These are phyloP conservation scores for Tupaia chinensis DNA, from an alignment of 2,113 vertebrate genomes.

Conservation along the genomic window DNA sequence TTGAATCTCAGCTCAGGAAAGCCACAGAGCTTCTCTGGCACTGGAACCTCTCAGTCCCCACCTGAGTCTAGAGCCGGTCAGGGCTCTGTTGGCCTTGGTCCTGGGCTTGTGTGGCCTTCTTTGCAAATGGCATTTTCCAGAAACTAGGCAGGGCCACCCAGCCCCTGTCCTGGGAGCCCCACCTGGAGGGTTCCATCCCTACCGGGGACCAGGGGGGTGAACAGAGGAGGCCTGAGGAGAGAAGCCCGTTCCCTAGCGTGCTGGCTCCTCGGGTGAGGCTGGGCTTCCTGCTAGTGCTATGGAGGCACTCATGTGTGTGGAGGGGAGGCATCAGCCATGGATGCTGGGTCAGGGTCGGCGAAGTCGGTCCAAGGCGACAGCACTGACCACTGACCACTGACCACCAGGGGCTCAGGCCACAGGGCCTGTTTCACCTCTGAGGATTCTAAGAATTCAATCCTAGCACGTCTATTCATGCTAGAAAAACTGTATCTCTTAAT, in stretches of 20 bases:
- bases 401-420: no score
- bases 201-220: not conserved
- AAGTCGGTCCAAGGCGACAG: not conserved
- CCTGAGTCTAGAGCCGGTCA: not conserved
- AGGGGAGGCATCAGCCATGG: accelerated
- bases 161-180: not conserved
- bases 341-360: not conserved
- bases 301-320: accelerated
- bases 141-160: not conserved
- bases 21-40: not conserved
- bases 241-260: not conserved
- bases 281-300: not conserved
- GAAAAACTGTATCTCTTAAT: not conserved
- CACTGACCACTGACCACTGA: not conserved
- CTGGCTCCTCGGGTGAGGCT: not conserved
- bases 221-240: not conserved
- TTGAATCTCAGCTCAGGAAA: not conserved
- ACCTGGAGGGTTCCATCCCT: not conserved
- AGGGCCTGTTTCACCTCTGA: no score
- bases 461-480: accelerated
- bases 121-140: not conserved
- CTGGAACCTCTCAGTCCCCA: accelerated
- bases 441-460: not conserved
- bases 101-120: not conserved
- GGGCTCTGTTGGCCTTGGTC: not conserved